A percentile compares a stretch with the other conserved stretches of the same genome.
Evolutionary conservation across 2,797 vertebrate genomes (phyloP).

Genomic region (Menidia menidia): DNA sequence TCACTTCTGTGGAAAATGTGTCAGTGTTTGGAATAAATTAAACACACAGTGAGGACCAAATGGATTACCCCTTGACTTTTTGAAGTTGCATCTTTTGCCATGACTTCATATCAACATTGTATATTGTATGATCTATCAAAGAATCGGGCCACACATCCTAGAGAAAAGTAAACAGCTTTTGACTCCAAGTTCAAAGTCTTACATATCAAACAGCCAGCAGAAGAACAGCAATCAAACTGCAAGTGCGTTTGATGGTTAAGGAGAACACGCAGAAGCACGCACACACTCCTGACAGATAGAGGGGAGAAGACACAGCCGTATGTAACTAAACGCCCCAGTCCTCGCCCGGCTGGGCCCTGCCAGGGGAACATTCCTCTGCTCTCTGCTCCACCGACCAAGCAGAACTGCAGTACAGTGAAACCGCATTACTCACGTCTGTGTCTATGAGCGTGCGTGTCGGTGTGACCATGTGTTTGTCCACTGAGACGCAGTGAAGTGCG

Average conservation of each 20-base stretch:
- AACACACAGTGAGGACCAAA: background rate
- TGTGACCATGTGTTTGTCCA: constrained; percentile 58
- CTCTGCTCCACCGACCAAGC: constrained; percentile 74
- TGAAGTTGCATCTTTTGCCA: background rate
- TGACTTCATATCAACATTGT: background rate
- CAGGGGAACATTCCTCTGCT: constrained; percentile 70
- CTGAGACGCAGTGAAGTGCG: constrained; percentile 64
- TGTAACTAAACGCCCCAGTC: constrained; percentile 67
- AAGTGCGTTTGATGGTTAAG: constrained; percentile 39
- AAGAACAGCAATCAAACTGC: constrained; percentile 32
- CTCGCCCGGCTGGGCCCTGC: constrained; percentile 55
- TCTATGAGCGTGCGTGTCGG: constrained; percentile 20
- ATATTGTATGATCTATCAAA: constrained; percentile 3
- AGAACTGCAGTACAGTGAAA: constrained; percentile 62
- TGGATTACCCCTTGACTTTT: background rate
- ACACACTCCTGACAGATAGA: constrained; percentile 59
- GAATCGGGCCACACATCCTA: constrained; percentile 9
- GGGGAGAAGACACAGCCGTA: constrained; percentile 67
- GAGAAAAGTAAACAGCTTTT: constrained; percentile 11
- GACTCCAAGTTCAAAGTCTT: constrained; percentile 1
- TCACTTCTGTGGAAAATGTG: background rate
- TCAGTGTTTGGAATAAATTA: constrained; percentile 3
- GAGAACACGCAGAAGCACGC: constrained; percentile 11
- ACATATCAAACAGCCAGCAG: constrained; percentile 31
- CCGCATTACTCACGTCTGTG: constrained; percentile 25